phyloP scores from a whole-genome alignment of 2,113 vertebrate genomes.

The Aleadryas rufinucha region DNA sequence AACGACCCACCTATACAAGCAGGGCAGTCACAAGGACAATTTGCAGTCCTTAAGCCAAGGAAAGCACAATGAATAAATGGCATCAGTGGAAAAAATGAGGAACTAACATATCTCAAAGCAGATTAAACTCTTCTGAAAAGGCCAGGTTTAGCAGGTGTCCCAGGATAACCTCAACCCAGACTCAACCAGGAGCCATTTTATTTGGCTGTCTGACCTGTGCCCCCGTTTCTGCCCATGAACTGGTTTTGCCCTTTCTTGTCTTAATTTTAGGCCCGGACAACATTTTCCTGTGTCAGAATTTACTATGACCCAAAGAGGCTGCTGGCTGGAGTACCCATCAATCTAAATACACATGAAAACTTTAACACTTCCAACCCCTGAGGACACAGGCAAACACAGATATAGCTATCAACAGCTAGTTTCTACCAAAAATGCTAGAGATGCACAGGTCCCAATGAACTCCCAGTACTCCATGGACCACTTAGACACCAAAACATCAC shows the following conservation, averaged over 20 bases:
- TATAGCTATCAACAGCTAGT: neutral
- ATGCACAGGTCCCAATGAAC: neutral
- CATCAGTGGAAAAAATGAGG: neutral
- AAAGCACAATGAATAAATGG: neutral
- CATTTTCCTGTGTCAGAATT: neutral
- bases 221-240: neutral
- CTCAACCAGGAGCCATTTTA: neutral
- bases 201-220: neutral
- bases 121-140: neutral
- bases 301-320: rapidly evolving
- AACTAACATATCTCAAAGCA: neutral
- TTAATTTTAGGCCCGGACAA: neutral
- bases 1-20: neutral
- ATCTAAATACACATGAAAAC: neutral
- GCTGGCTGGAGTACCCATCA: neutral
- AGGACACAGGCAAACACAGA: neutral
- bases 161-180: neutral
- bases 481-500: neutral
- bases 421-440: neutral
- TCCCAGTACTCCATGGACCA: neutral
- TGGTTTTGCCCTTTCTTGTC: neutral
- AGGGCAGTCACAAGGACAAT: neutral
- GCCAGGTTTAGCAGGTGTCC: neutral
- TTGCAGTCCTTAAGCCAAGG: neutral
- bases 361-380: neutral